A percentile compares a stretch with the other conserved stretches of the same genome.
These are phyloP conservation scores for Cyclophora punctaria DNA, from an alignment of 2,888 invertebrate species.

Conservation along the genomic window DNA sequence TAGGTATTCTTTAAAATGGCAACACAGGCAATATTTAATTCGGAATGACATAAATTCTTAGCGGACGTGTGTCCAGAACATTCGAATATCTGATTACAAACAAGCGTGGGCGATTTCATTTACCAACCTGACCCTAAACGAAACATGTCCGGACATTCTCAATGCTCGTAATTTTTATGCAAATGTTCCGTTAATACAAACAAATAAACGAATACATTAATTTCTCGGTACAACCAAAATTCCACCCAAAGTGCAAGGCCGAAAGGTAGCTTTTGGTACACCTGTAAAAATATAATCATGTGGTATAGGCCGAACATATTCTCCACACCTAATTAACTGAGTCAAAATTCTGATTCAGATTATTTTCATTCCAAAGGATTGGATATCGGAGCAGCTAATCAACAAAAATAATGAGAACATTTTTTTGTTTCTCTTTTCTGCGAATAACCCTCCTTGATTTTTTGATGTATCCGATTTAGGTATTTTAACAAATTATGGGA, in stretches of 20 bases:
- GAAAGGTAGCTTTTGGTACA: background rate
- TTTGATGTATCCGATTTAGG: too few species aligned
- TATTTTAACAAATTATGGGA: too few species aligned
- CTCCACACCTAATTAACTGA: slow-evolving; percentile 32
- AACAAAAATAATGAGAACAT: slow-evolving; percentile 20
- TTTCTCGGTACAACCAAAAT: background rate
- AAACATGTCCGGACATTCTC: slow-evolving; percentile 32
- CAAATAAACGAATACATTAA: slow-evolving; percentile 3
- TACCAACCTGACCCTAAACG: slow-evolving; percentile 22
- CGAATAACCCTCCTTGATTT: too few species aligned
- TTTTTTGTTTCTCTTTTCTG: slow-evolving; percentile 9
- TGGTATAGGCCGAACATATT: slow-evolving; percentile 13
- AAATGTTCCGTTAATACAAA: slow-evolving; percentile 26
- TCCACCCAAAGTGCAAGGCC: background rate
- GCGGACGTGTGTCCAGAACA: slow-evolving; percentile 23
- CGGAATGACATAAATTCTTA: slow-evolving; percentile 32
- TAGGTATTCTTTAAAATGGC: slow-evolving; percentile 17
- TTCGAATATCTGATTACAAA: slow-evolving; percentile 40
- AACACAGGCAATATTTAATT: slow-evolving; percentile 27
- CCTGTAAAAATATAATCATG: slow-evolving; percentile 5
- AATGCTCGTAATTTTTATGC: slow-evolving; percentile 42
- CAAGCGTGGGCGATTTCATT: slow-evolving; percentile 34
- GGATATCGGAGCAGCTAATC: slow-evolving; percentile 19
- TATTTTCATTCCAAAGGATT: slow-evolving; percentile 22
- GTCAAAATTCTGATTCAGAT: slow-evolving; percentile 28